These are phyloP conservation scores for Rhodinocichla rosea DNA, from an alignment of 2,113 vertebrate genomes.

Conservation along the genomic window DNA sequence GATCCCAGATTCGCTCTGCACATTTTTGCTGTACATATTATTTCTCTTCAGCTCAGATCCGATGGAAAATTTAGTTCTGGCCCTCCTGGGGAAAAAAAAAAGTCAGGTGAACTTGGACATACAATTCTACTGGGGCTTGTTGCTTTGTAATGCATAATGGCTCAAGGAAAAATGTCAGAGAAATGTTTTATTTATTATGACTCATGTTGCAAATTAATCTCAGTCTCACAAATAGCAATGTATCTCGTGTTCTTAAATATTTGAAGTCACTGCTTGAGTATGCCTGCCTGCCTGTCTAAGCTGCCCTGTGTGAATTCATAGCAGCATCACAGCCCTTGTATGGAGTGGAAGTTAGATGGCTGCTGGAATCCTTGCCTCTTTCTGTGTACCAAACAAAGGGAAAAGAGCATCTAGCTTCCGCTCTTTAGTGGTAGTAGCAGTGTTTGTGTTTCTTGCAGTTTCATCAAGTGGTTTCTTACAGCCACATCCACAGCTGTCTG, in stretches of 20 bases:
- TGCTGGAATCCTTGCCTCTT: background rate
- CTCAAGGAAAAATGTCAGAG: background rate
- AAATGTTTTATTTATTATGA: background rate
- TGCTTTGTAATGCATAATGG: background rate
- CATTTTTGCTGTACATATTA: background rate
- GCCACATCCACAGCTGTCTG: background rate
- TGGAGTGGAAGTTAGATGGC: background rate
- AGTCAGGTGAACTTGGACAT: background rate
- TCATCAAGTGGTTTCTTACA: background rate
- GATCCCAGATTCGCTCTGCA: background rate
- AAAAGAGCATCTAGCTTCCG: background rate
- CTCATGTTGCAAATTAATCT: background rate
- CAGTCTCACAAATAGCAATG: background rate
- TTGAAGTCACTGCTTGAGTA: background rate
- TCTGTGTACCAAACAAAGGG: background rate
- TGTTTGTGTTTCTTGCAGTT: background rate
- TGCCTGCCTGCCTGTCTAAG: background rate
- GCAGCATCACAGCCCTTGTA: background rate
- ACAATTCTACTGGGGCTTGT: background rate
- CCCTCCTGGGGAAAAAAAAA: background rate
- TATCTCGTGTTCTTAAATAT: background rate
- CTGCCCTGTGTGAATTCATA: background rate
- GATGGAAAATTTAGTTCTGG: background rate
- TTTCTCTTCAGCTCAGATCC: background rate
- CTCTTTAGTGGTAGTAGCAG: background rate